Base-by-base conservation (phyloP, 2,113 vertebrate species). In the Astatoreochromis straeleni region DNA sequence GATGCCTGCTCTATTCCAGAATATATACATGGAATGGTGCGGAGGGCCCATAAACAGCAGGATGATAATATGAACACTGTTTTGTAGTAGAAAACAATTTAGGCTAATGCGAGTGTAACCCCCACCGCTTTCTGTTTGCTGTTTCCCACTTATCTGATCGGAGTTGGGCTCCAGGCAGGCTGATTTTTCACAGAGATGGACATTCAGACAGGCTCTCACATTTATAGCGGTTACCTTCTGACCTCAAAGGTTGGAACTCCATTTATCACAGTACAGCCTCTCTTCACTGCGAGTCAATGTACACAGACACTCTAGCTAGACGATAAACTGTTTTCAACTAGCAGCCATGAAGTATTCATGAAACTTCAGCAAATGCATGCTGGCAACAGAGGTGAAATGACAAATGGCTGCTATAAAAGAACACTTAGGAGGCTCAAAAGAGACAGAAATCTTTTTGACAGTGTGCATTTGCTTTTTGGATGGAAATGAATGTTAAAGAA, bases 201-300 rank as follows among this genome's bases (percentile, higher is more conserved):
- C 26, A 53, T 26, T 80, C 54, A 24, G 24, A 31, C 70, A 33
- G n/a, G 42, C 14, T 35, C 33, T 91, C 45, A 29, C 53, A 73
- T 86, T 87, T 83, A 83, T 38, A 21, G 79, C 26, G 53, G n/a
- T 80, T 14, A 85, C 88, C 88, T 83, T 88, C 75, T 87, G 7
- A 91, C 82, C 87, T 82, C 47, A 29, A 26, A 13, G 14, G n/a
- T 80, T 57, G 81, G 5, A 68, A 31, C 75, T 24, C 45, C 81
- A 55, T 55, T 88, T 14, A 31, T 16, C 38, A 70, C 81, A 57
- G 35, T 2, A 45, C 7, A 84, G 65, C 9, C n/a, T 45, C 17
- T 80, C 49, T 33, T 1, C 55, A 51, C 8, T 40, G 21, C 9
- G 2, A 63, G 26, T 88, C 88, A 63, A 47, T 85, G 31, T 2